Conservation (phyloP, 2,113 vertebrate genomes). For the Microtus montanus region DNA sequence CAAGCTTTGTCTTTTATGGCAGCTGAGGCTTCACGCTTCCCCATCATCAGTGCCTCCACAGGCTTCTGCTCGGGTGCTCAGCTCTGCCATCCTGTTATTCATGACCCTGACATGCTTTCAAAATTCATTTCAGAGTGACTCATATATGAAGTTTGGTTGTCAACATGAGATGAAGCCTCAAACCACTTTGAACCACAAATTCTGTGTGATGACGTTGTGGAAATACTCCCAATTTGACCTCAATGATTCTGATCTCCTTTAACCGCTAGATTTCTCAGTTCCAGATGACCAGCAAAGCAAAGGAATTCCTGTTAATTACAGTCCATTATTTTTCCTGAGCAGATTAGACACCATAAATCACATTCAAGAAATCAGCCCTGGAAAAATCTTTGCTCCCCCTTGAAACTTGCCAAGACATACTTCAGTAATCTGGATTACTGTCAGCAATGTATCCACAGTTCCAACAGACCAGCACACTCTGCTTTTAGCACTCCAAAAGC, state of each 20-base stretch:
- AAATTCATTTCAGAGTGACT: neutral
- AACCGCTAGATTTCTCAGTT: neutral
- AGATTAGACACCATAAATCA: neutral
- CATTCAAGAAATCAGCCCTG: neutral
- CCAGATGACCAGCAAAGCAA: neutral
- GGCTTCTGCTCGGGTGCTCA: neutral
- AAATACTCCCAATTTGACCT: neutral
- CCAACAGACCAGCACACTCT: neutral
- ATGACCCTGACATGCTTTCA: neutral
- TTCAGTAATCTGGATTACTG: neutral
- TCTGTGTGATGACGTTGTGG: neutral
- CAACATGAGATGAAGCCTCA: neutral
- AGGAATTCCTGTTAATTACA: neutral
- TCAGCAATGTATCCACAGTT: neutral
- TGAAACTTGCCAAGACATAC: too few species aligned
- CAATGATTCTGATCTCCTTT: neutral
- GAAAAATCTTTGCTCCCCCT: too few species aligned
- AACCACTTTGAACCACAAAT: neutral
- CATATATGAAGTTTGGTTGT: neutral
- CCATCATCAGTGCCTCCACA: neutral
- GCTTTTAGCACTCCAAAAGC: neutral
- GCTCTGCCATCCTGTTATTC: neutral
- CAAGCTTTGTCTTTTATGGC: neutral
- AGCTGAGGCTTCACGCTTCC: neutral
- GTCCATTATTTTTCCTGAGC: neutral